These are phyloP conservation scores for Chymomyza caudatula DNA, from an alignment of 2,888 invertebrate species.

Conservation along the genomic window DNA sequence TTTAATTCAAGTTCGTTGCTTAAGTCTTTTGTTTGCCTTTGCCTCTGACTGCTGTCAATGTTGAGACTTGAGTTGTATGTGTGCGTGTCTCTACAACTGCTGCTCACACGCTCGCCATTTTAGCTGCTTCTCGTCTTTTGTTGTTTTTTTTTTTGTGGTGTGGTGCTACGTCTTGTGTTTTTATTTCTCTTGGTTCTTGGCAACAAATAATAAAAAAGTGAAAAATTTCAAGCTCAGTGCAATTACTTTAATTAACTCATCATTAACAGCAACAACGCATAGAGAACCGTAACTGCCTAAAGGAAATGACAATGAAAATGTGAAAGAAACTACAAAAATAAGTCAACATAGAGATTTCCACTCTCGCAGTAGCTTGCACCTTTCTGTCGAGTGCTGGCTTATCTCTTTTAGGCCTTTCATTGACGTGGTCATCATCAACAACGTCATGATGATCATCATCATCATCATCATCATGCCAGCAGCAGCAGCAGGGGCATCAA, in stretches of 20 bases:
- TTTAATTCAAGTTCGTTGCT: conserved; percentile 59
- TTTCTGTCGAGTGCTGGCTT: conserved; percentile 5
- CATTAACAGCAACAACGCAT: conserved; percentile 55
- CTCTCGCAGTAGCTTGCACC: not conserved
- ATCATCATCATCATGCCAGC: conserved; percentile 4
- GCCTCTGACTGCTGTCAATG: not conserved
- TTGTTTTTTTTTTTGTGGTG: conserved; percentile 25
- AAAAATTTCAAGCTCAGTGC: conserved; percentile 43
- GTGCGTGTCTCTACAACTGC: conserved; percentile 32
- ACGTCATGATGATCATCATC: conserved; percentile 12
- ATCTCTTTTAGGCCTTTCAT: conserved; percentile 32
- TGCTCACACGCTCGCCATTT: conserved; percentile 65
- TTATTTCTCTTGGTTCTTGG: conserved; percentile 26
- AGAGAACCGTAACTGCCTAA: conserved; percentile 12
- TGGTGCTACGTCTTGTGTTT: conserved; percentile 14
- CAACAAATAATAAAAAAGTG: conserved; percentile 32
- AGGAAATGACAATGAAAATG: conserved; percentile 65
- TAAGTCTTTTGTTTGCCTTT: conserved; percentile 60
- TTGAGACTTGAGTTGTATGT: not conserved
- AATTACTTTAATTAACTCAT: conserved; percentile 71
- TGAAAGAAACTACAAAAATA: not conserved
- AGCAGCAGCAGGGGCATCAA: too few relatives aligned
- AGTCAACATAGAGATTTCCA: not conserved
- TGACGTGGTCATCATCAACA: conserved; percentile 5
- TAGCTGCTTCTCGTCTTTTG: conserved; percentile 32